Evolutionary conservation across 2,888 invertebrate genomes (phyloP).

Genomic region (Gasteruption jaculator): DNA sequence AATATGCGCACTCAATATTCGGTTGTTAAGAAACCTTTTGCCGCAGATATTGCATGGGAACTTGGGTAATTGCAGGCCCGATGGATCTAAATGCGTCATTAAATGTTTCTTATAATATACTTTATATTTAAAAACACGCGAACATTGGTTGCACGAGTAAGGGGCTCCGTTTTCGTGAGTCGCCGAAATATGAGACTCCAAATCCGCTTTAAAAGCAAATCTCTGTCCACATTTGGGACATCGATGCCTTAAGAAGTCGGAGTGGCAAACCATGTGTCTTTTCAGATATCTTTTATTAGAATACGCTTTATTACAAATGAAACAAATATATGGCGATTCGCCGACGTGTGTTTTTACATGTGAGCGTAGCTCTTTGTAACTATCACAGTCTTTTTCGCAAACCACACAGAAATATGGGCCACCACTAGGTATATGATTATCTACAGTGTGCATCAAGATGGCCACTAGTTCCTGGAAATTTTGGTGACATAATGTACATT

Average conservation of each 20-base stretch:
- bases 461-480: constrained; percentile 38
- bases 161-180: constrained; percentile 35
- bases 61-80: constrained; percentile 48
- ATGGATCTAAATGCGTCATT: constrained; percentile 42
- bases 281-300: constrained; percentile 44
- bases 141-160: constrained; percentile 42
- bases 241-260: constrained; percentile 43
- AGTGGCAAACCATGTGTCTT: constrained; percentile 46
- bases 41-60: constrained; percentile 58
- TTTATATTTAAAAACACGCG: constrained; percentile 43
- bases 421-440: constrained; percentile 41
- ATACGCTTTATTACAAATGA: constrained; percentile 44
- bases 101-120: constrained; percentile 46
- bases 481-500: constrained; percentile 44
- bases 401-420: constrained; percentile 57
- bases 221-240: constrained; percentile 43
- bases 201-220: constrained; percentile 39
- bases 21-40: constrained; percentile 59
- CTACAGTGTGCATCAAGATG: constrained; percentile 39
- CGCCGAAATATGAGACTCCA: constrained; percentile 35
- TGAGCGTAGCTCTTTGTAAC: constrained; percentile 55
- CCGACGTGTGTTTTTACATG: constrained; percentile 59
- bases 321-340: constrained; percentile 55
- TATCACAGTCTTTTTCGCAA: constrained; percentile 58
- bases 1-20: constrained; percentile 58